Evolutionary conservation across 2,888 invertebrate species (phyloP), one percentile per base, ranked within the genome.

Genomic region (Metalampra italica): DNA sequence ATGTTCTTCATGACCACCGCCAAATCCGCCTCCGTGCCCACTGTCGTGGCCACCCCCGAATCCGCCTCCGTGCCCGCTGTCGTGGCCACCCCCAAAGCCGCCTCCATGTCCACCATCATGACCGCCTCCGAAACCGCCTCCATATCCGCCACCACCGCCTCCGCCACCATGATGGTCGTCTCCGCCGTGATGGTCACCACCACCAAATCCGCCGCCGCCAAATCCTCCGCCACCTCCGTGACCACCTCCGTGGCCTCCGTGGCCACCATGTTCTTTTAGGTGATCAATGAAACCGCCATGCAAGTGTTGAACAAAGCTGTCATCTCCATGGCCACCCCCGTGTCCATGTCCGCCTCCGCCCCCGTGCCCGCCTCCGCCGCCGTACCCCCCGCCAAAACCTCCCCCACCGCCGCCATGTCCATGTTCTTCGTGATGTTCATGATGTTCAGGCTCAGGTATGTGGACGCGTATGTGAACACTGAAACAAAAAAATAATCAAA

Each of bases 391-490:
- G 12, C 39, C 52, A 7, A 45, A 47, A 7, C 51, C 53, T 22
- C 48, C 47, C 8, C 72, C 77, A 4, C 71, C 73, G 29, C 74
- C 75, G 13, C 72, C 75, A n/a, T 69, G 71, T 5, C 71, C 78
- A 50, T 76, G 73, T 11, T 78, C 75, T 12, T 79, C 85, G 47
- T 87, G 86, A 0, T 84, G 69, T 8, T 82, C 78, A 56, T 89
- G 85, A 58, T 88, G 85, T 48, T 79, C 66, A 11, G 44, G 46
- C 60, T 91, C 90, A 56, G 91, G 91, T 66, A 91, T 77, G 61
- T 91, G 91, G 29, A 91, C 86, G 55, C 90, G 83, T 62, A 91
- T 91, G 64, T 91, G 91, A 46, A 91, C 91, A 68, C 91, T 91
- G 81, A 14, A 87, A 90, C 68, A 71, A 70, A 64, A 55, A 54